Base-by-base conservation (phyloP, 2,113 vertebrate genomes). In the Balaeniceps rex region DNA sequence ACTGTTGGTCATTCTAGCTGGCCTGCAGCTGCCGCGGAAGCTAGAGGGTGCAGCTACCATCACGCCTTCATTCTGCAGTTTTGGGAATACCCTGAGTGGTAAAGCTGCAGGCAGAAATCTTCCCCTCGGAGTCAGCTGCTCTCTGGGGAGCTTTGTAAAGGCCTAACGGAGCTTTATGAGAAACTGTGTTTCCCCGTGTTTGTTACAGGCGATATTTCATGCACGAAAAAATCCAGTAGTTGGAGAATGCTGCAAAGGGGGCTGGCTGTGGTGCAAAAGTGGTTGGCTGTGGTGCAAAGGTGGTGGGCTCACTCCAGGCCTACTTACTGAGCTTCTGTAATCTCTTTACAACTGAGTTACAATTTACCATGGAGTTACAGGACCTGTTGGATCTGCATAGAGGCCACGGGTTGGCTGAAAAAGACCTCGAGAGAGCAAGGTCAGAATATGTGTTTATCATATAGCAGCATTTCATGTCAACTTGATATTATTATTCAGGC, bases 51-150 rank as follows among this genome's bases (percentile, higher is more conserved):
- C 64, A 74, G 85, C 82, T 83, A 5, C 70, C 51, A 79, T 25
- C 64, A 49, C 10, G 4, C 33, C 40, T 80, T 83, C 54, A 14
- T 63, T 80, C 1, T 0, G 40, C 34, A 0, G 0, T 49, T 17
- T 66, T 77, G 52, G 47, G 61, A 82, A 29, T n/a, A 72, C 44
- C n/a, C 57, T 33, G 76, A 83, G 57, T 38, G 51, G 25, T 68
- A 57, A 83, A 85, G 65, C 51, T 96, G 82, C 10, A 6, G 42
- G 61, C 42, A 19, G 70, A 88, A 85, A 42, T 23, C 51, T 76
- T 77, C 26, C 54, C 38, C 36, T 61, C 0, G 3, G 71, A 55
- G n/a, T 58, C 64, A 84, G 54, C 33, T 75, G 36, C 57, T 92
- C 68, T 40, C 68, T n/a, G 23, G 26, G 44, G 44, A 90, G n/a